Evolutionary conservation across 2,888 invertebrate species (phyloP).

Genomic region (Stenchaetothrips biformis): DNA sequence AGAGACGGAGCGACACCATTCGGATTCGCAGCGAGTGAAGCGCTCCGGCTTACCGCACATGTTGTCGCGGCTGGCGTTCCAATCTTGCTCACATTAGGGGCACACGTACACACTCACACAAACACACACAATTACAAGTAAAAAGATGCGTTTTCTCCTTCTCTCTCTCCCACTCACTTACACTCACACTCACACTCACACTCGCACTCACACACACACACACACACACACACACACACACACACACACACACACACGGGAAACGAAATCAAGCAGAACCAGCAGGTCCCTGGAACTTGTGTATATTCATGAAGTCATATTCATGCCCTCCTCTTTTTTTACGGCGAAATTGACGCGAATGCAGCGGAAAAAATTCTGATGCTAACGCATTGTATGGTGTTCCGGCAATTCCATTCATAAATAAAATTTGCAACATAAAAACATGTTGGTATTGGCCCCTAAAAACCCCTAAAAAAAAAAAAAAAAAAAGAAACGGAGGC

Average conservation of each 20-base stretch:
- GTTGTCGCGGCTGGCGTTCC: background rate
- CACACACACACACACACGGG: constrained; percentile 28
- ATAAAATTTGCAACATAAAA: too few species aligned
- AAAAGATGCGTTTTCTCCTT: background rate
- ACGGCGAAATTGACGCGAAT: too few species aligned
- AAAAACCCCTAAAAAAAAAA: too few species aligned
- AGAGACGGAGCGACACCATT: background rate
- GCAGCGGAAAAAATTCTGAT: too few species aligned
- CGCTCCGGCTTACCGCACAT: background rate
- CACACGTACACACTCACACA: background rate
- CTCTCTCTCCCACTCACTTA: background rate
- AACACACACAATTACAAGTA: background rate
- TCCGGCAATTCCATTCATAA: too few species aligned
- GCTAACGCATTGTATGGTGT: too few species aligned
- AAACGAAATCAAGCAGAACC: too few species aligned
- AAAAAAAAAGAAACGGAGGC: background rate
- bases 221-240: constrained; percentile 14
- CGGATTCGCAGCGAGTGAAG: background rate
- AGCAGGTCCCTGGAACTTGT: too few species aligned
- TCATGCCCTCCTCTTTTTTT: too few species aligned
- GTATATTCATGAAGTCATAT: too few species aligned
- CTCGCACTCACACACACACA: constrained; percentile 29
- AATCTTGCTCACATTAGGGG: background rate
- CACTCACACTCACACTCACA: constrained; percentile 15
- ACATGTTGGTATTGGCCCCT: too few species aligned